Evolutionary conservation across 2,113 vertebrate species (phyloP), one percentile per base, ranked within the genome.

Genomic region (Seriola dumerili): DNA sequence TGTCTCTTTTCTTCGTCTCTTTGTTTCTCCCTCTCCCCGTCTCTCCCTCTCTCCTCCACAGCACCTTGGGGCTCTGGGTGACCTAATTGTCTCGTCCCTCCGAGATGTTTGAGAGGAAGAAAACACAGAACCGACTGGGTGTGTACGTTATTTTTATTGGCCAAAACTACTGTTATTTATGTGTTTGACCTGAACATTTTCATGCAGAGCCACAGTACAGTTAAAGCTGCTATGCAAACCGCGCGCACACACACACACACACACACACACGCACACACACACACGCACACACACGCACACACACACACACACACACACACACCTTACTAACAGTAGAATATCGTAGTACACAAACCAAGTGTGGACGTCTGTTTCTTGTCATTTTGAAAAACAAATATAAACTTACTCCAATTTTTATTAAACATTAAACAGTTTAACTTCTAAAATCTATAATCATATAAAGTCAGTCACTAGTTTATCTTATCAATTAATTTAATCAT

Each of bases 51-150:
- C 8, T 48, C 58, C 69, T 11, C 74, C 32, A 5, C 55, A 40
- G 25, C 69, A 72, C 69, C 93, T 90, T 46, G n/a, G 46, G 90
- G 90, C 90, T 78, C 38, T 10, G 19, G 25, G 6, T 92, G 92
- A 93, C 92, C 92, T 86, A 83, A 85, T 84, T 88, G 61, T 76
- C 46, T 67, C 38, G 32, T 73, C 67, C 84, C 57, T 73, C 68
- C 62, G 57, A 38, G 58, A 74, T 63, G 59, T 72, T 78, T 64
- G 58, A 46, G 62, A 83, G 32, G 11, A 17, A 8, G 5, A 67
- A 77, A 29, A 61, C 32, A 17, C 7, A 17, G 3, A 16, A 34
- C 19, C 21, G 13, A 34, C 8, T 3, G 29, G 29, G 19, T 25
- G 38, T 23, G 4, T 42, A 9, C 55, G 13, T 36, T 23, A 19